Conservation (phyloP, 1,140 invertebrate species). For the Metopolophium dirhodum region DNA sequence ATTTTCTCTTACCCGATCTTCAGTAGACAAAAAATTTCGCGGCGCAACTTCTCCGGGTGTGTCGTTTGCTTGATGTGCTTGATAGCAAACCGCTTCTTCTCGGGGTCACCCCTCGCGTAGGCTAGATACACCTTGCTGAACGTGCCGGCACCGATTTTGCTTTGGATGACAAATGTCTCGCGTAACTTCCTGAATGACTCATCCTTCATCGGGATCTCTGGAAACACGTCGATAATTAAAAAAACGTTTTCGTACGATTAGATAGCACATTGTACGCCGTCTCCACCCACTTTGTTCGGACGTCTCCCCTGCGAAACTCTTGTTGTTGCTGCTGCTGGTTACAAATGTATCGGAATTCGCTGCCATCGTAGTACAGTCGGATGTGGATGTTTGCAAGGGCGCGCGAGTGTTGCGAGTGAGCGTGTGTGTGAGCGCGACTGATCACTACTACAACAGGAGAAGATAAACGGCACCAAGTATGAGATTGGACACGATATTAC, state of each 20-base stretch:
- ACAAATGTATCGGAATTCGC: background rate
- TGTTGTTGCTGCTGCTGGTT: background rate
- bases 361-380: background rate
- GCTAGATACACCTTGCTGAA: constrained; percentile 84
- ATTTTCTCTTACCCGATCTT: constrained; percentile 74
- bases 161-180: constrained; percentile 72
- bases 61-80: constrained; percentile 85
- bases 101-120: constrained; percentile 68
- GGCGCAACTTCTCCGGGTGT: constrained; percentile 77
- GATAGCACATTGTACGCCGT: background rate
- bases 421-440: background rate
- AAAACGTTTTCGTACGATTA: background rate
- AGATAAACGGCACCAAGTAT: background rate
- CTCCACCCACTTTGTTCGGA: background rate
- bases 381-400: background rate
- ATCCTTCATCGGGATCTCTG: background rate
- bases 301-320: background rate
- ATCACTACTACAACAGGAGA: background rate
- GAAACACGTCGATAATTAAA: background rate
- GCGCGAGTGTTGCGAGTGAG: background rate
- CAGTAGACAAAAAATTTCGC: constrained; percentile 79
- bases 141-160: constrained; percentile 79
- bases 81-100: constrained; percentile 73
- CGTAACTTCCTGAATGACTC: constrained; percentile 45
- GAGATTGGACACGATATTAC: background rate